Conservation (phyloP, 2,888 invertebrate genomes). For the Pediacus dermestoides region DNA sequence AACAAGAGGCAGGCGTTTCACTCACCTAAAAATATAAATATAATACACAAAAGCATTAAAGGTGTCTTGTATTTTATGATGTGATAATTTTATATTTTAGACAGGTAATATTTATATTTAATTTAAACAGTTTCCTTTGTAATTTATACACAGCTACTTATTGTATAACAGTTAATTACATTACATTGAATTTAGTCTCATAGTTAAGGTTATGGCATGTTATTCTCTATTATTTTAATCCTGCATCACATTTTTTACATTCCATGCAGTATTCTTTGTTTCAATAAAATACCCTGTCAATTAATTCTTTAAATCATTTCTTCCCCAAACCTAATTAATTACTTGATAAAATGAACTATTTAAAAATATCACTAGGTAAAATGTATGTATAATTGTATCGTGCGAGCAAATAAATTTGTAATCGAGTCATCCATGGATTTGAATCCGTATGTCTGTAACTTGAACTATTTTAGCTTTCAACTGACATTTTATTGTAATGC, state of each 20-base stretch:
- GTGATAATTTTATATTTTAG: conserved; percentile 33
- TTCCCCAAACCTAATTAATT: too few relatives aligned
- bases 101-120: conserved; percentile 25
- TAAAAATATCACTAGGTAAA: too few relatives aligned
- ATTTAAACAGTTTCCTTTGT: conserved; percentile 11
- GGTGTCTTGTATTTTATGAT: conserved; percentile 36
- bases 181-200: conserved; percentile 20
- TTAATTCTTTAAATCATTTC: conserved; percentile 12
- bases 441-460: too few relatives aligned
- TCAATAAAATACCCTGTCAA: conserved; percentile 27
- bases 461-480: too few relatives aligned
- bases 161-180: too few relatives aligned
- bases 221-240: conserved; percentile 25
- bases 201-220: conserved; percentile 27
- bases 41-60: conserved; percentile 22
- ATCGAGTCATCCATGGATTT: too few relatives aligned
- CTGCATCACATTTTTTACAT: conserved; percentile 31
- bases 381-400: too few relatives aligned
- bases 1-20: neutral
- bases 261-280: conserved; percentile 30
- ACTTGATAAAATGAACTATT: too few relatives aligned
- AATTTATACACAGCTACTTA: conserved; percentile 15
- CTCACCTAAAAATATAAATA: conserved; percentile 11
- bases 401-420: too few relatives aligned
- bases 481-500: too few relatives aligned